Base-by-base conservation (phyloP, 2,797 vertebrate genomes). In the Enteromius thamalakanensis region DNA sequence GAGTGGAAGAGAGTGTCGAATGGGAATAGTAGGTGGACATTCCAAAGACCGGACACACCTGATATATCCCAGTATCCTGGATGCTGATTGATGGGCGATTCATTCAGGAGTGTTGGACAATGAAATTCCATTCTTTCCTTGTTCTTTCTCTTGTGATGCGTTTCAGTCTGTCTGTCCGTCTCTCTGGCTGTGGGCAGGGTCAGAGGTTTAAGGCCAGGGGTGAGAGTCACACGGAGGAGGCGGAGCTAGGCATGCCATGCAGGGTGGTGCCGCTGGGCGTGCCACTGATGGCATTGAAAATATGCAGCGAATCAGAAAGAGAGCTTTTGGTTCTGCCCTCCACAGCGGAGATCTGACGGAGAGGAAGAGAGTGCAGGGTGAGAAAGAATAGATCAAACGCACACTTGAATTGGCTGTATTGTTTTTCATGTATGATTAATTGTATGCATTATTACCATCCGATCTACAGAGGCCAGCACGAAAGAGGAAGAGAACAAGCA, bases 251-350 rank as follows among this genome's bases (percentile, higher is more conserved):
- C 88, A 96, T 91, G 86, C 95, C 95, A 1, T 95, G 97, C 78
- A 96, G 91, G 77, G 93, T 93, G 89, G 96, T 94, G 90, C 95
- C 93, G 90, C 94, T 94, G 3, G 97, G 96, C 3, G 97, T 98
- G 87, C 97, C 97, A 5, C 97, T 98, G 93, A 99, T 99, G 93
- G 97, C 97, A 0, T 97, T 98, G 93, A 98, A 99, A 92, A 99
- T 97, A 86, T 97, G 97, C 88, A 98, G 89, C 0, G 98, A 99
- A 88, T 98, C 96, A 0, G 97, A 96, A 86, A 98, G 94, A 19
- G 95, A 81, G n/a, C 92, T 94, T 91, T 97, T 96, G 47, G 89
- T 21, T 17, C 92, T 90, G 12, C 97, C 96, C 32, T 98, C 97
- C 89, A 96, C 94, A 0, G 96, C 91, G 87, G 91, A 94, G 81